Percentiles rank a stretch among this genome's conserved stretches.
These are phyloP conservation scores for Nymphalis io DNA, from an alignment of 1,140 invertebrate genomes.

Conservation along the genomic window DNA sequence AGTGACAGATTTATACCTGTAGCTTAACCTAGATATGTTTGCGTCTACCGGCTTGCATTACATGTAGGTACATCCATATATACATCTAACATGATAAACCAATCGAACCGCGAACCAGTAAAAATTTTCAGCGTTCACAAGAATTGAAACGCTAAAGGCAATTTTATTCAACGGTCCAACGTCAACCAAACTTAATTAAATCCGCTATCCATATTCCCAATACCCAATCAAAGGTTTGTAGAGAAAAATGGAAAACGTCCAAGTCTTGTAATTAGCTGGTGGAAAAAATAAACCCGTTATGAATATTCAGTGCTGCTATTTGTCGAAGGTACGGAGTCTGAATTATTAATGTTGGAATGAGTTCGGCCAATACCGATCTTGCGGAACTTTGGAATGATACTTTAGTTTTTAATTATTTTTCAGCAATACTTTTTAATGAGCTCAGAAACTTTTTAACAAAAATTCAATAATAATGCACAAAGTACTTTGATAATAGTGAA, in stretches of 20 bases:
- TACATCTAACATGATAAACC: background rate
- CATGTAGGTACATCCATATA: background rate
- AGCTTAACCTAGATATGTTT: too few relatives aligned
- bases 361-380: constrained; percentile 1
- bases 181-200: constrained; percentile 52
- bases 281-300: constrained; percentile 47
- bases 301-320: constrained; percentile 51
- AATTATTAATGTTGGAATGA: constrained; percentile 38
- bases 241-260: constrained; percentile 49
- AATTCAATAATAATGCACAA: too few relatives aligned
- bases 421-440: background rate
- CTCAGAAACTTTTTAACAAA: too few relatives aligned
- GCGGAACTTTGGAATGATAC: constrained; percentile 12
- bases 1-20: too few relatives aligned
- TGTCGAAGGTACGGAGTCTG: constrained; percentile 34
- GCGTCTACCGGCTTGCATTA: too few relatives aligned
- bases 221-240: constrained; percentile 52
- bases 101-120: constrained; percentile 35
- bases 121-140: constrained; percentile 31
- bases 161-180: constrained; percentile 44
- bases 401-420: constrained; percentile 6
- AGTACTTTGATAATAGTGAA: too few relatives aligned
- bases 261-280: constrained; percentile 52
- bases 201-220: constrained; percentile 50
- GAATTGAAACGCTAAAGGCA: constrained; percentile 37